Conservation (phyloP, 2,113 vertebrate species). For the Connochaetes taurinus region DNA sequence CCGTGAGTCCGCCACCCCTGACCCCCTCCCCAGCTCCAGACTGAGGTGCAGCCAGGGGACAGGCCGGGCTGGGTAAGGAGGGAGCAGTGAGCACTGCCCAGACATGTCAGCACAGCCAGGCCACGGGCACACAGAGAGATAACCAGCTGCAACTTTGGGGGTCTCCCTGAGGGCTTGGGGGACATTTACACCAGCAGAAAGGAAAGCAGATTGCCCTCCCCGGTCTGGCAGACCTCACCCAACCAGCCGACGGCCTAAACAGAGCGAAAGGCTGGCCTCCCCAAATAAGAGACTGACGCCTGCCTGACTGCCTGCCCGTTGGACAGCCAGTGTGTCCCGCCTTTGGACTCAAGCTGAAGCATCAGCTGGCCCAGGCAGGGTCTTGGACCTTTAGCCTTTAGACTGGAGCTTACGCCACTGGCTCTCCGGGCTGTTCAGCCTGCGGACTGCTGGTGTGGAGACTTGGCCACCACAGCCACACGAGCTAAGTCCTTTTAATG, state of each 20-base stretch:
- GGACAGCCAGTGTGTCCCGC: not conserved
- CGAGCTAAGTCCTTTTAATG: not conserved
- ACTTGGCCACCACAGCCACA: not conserved
- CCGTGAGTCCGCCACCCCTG: too few species aligned
- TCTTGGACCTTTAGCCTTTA: not conserved
- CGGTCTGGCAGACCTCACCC: not conserved
- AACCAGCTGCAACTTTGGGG: too few species aligned
- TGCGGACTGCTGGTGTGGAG: not conserved
- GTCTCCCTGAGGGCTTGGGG: not conserved
- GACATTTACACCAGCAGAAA: not conserved
- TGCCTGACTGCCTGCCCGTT: not conserved
- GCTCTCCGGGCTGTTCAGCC: too few species aligned
- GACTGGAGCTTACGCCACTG: not conserved
- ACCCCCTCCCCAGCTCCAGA: too few species aligned
- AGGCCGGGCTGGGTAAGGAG: accelerated
- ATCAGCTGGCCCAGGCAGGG: too few species aligned
- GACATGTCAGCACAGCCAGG: not conserved
- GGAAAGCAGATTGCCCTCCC: not conserved
- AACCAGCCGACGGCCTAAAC: not conserved
- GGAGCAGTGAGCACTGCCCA: not conserved
- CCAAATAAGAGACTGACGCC: too few species aligned
- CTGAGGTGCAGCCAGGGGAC: not conserved
- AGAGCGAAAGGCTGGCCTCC: not conserved
- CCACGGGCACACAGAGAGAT: not conserved
- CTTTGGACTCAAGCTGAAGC: accelerated